phyloP scores from a whole-genome alignment of 2,113 vertebrate genomes.

The Cyphomyrus discorhynchus region DNA sequence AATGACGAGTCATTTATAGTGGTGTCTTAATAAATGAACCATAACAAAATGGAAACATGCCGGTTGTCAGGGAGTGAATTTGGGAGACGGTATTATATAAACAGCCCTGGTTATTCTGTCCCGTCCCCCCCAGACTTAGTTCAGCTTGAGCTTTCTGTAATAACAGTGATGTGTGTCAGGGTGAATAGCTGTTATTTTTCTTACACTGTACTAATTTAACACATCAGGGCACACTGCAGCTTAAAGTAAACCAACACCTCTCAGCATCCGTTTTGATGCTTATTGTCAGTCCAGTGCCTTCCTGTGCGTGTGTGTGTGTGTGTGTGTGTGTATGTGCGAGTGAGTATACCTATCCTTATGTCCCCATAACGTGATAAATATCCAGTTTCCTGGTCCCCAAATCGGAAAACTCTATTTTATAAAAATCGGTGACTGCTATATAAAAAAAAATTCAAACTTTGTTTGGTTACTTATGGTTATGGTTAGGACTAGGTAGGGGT shows the following conservation, averaged over 20 bases:
- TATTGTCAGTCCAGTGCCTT: not conserved
- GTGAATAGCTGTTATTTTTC: conserved; percentile 45
- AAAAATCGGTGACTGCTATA: too few relatives aligned
- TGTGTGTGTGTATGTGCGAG: too few relatives aligned
- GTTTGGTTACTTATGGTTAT: too few relatives aligned
- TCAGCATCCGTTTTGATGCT: not conserved
- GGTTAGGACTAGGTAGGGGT: too few relatives aligned
- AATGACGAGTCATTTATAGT: not conserved
- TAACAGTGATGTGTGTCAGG: conserved; percentile 12
- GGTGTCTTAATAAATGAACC: not conserved
- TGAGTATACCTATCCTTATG: too few relatives aligned
- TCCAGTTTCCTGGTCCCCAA: too few relatives aligned
- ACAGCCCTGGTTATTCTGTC: not conserved
- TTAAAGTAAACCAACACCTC: conserved; percentile 39
- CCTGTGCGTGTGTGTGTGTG: not conserved
- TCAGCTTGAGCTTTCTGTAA: conserved; percentile 11
- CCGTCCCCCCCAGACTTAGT: not conserved
- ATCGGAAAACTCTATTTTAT: too few relatives aligned
- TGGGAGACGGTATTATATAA: not conserved
- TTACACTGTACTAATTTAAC: conserved; percentile 51
- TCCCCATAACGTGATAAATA: too few relatives aligned
- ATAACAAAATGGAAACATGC: not conserved
- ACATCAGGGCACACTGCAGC: conserved; percentile 44
- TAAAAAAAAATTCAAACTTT: too few relatives aligned
- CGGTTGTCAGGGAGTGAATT: not conserved